A percentile compares a stretch with the other conserved stretches of the same genome.
Evolutionary conservation across 2,888 invertebrate genomes (phyloP).

Genomic region (Lasioglossum zephyrum): DNA sequence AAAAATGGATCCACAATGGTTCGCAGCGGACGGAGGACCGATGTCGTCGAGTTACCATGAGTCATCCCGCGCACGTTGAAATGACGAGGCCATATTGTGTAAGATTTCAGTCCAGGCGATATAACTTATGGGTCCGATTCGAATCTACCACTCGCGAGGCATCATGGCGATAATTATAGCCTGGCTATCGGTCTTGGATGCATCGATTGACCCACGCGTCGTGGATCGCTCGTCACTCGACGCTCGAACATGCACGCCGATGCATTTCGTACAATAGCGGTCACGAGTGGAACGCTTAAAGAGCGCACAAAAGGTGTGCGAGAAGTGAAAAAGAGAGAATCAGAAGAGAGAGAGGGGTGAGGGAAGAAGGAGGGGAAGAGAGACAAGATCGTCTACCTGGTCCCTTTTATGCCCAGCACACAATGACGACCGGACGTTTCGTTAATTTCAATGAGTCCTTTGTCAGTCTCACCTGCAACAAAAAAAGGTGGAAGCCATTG

Average conservation of each 20-base stretch:
- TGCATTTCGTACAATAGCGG: slow-evolving; percentile 41
- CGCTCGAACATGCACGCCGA: slow-evolving; percentile 10
- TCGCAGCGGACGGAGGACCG: too few relatives aligned
- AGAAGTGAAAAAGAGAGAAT: slow-evolving; percentile 11
- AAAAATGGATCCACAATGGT: too few relatives aligned
- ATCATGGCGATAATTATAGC: slow-evolving; percentile 39
- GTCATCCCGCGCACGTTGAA: slow-evolving; percentile 2
- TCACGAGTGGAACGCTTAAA: slow-evolving; percentile 15
- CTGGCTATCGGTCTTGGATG: slow-evolving; percentile 7
- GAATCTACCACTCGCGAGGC: not conserved
- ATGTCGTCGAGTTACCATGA: not conserved
- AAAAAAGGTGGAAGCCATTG: slow-evolving; percentile 65
- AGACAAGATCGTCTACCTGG: slow-evolving; percentile 55
- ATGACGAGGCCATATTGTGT: not conserved
- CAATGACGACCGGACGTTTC: slow-evolving; percentile 60
- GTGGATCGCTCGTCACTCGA: slow-evolving; percentile 20
- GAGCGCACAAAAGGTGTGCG: slow-evolving; percentile 37
- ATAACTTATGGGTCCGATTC: slow-evolving; percentile 23
- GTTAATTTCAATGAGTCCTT: slow-evolving; percentile 68
- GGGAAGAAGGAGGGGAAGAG: not conserved
- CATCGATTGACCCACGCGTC: slow-evolving; percentile 36
- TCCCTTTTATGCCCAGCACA: slow-evolving; percentile 29
- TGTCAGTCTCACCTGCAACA: slow-evolving; percentile 72
- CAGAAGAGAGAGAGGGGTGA: not conserved
- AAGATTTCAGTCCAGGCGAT: not conserved